phyloP scores from a whole-genome alignment of 2,888 invertebrate species.

The Lapara coniferarum region DNA sequence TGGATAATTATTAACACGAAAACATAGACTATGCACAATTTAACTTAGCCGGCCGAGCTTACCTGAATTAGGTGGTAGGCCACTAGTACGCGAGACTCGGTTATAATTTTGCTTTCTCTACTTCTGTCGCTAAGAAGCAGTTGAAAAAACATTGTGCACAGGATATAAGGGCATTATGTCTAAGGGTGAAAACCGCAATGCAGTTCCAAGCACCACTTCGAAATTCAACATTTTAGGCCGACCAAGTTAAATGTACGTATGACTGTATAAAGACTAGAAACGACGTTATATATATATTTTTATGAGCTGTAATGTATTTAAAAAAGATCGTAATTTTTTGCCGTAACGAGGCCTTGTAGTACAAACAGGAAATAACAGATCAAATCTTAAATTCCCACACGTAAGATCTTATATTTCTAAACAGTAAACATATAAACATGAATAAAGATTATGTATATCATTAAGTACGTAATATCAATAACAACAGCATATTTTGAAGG shows the following conservation, averaged over 20 bases:
- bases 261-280: background rate
- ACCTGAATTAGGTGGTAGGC: too few relatives aligned
- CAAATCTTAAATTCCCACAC: conserved; percentile 1
- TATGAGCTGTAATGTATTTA: background rate
- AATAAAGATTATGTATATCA: background rate
- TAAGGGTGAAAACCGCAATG: too few relatives aligned
- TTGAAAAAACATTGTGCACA: too few relatives aligned
- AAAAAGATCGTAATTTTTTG: background rate
- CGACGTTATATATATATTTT: background rate
- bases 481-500: too few relatives aligned
- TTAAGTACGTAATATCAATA: background rate
- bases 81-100: too few relatives aligned
- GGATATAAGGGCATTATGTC: too few relatives aligned
- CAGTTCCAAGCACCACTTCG: too few relatives aligned
- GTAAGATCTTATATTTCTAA: background rate
- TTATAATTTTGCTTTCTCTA: too few relatives aligned
- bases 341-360: background rate
- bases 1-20: conserved; percentile 65
- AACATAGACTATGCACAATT: conserved; percentile 31
- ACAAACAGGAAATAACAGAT: conserved; percentile 1
- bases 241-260: too few relatives aligned
- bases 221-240: too few relatives aligned
- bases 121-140: too few relatives aligned
- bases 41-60: too few relatives aligned
- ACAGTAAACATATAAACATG: background rate